Percentiles rank a stretch among this genome's conserved stretches.
Conservation (phyloP, 2,113 vertebrate species). For the Progne subis region DNA sequence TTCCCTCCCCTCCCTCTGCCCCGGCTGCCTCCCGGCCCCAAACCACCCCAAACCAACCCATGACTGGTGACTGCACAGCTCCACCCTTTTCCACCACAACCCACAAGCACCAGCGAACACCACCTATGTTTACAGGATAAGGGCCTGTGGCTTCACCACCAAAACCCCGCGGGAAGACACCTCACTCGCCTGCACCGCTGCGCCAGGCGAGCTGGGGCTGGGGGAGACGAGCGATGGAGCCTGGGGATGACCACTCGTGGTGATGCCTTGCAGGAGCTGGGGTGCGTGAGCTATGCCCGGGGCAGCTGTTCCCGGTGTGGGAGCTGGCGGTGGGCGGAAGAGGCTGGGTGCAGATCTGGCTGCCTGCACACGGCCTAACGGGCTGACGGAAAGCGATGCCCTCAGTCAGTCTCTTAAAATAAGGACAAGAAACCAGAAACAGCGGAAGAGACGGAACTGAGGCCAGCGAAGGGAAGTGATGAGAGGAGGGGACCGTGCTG, state of each 20-base stretch:
- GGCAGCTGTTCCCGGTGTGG: fast-evolving
- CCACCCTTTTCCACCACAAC: neutral
- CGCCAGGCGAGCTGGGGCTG: fast-evolving
- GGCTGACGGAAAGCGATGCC: neutral
- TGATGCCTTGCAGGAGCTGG: neutral
- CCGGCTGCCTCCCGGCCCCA: neutral
- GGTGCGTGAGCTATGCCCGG: fast-evolving
- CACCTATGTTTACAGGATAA: neutral
- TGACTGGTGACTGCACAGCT: fast-evolving
- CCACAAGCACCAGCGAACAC: neutral
- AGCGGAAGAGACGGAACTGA: neutral
- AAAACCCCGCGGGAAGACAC: neutral
- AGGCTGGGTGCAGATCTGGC: neutral
- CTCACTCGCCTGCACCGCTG: fast-evolving
- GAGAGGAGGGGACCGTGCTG: neutral
- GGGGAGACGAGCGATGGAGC: neutral
- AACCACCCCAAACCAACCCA: neutral
- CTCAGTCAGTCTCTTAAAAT: neutral
- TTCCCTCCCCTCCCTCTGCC: neutral
- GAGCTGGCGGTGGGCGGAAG: fast-evolving
- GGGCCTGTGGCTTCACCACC: neutral
- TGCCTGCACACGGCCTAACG: fast-evolving
- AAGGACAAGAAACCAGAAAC: neutral
- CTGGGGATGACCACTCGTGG: fast-evolving
- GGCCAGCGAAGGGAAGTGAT: neutral